These are phyloP conservation scores for Cosmorhoe ocellata DNA, from an alignment of 2,888 invertebrate genomes.

Conservation along the genomic window DNA sequence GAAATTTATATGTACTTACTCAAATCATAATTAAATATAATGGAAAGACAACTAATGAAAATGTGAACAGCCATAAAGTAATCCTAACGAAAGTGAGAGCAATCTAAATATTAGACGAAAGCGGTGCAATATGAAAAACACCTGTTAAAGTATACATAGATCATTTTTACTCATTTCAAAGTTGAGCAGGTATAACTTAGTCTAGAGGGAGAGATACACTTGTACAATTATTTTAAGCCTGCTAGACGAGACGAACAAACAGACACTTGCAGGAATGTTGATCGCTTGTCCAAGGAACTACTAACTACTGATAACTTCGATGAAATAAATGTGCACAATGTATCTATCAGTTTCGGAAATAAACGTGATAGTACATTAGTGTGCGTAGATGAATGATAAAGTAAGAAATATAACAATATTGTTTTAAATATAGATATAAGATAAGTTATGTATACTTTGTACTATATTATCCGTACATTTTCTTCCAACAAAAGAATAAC, in stretches of 20 bases:
- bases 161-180: constrained; percentile 52
- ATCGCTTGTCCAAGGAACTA: constrained; percentile 50
- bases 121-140: constrained; percentile 47
- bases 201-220: constrained; percentile 66
- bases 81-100: constrained; percentile 63
- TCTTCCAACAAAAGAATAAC: too few relatives aligned
- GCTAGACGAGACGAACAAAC: constrained; percentile 66
- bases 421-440: too few relatives aligned
- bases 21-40: not conserved
- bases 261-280: constrained; percentile 65
- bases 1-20: too few relatives aligned
- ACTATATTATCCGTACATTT: too few relatives aligned
- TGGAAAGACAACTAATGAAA: not conserved
- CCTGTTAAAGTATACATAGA: constrained; percentile 54
- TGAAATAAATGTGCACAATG: not conserved
- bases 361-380: too few relatives aligned
- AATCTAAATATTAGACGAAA: constrained; percentile 35
- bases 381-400: too few relatives aligned
- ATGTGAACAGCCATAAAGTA: constrained; percentile 20
- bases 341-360: not conserved
- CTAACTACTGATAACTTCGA: constrained; percentile 13
- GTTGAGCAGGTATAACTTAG: constrained; percentile 49
- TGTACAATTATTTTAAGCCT: constrained; percentile 79
- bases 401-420: too few relatives aligned
- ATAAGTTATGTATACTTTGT: too few relatives aligned